Percentiles rank a stretch among this genome's conserved stretches.
phyloP scores from a whole-genome alignment of 2,113 vertebrate species.

The Elephas maximus region DNA sequence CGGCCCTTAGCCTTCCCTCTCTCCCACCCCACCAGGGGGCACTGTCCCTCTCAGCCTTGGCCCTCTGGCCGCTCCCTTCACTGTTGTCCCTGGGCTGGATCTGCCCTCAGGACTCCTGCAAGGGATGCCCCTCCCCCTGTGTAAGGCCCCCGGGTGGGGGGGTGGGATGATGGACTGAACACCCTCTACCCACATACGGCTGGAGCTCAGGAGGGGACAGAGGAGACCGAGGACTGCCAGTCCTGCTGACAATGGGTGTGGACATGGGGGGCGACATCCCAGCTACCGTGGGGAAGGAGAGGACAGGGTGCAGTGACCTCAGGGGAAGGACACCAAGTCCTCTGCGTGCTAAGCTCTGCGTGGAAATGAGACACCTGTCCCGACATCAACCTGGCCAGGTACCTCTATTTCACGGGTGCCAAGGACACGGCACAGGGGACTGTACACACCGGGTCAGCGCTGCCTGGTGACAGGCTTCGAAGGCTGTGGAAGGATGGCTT shows the following conservation, averaged over 20 bases:
- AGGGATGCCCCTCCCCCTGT: neutral
- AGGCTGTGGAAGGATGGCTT: neutral
- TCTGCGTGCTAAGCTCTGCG: neutral
- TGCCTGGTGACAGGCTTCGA: neutral
- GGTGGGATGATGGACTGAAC: neutral
- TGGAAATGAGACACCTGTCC: neutral
- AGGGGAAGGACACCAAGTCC: neutral
- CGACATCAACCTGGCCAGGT: neutral
- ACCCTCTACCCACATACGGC: neutral
- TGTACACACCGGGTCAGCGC: neutral
- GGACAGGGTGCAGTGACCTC: neutral
- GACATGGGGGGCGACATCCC: neutral
- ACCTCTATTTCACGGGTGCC: neutral
- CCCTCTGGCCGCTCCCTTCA: neutral
- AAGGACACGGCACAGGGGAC: neutral
- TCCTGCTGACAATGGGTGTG: neutral
- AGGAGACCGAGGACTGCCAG: neutral
- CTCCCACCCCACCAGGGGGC: neutral
- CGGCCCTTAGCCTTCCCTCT: neutral
- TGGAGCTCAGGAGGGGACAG: neutral
- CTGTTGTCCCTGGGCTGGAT: neutral
- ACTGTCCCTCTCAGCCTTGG: neutral
- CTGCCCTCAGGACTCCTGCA: neutral
- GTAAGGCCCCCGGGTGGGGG: neutral
- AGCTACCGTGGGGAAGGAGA: neutral